Percentiles rank a stretch among this genome's conserved stretches.
phyloP scores from a whole-genome alignment of 2,888 invertebrate species.

The Chrysina gloriosa region DNA sequence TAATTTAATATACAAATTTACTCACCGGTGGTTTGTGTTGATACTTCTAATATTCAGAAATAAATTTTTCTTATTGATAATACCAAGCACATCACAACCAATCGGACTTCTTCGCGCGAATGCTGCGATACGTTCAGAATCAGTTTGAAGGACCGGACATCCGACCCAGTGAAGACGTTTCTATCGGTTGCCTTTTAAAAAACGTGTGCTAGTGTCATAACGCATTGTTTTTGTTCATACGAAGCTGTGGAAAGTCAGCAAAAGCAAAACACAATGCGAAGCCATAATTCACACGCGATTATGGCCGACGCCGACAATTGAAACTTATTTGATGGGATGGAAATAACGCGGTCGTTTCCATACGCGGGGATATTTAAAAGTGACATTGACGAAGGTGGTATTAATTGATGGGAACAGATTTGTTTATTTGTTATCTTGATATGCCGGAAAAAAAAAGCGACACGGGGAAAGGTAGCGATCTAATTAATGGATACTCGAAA shows the following conservation, averaged over 20 bases:
- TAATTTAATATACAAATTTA: too few species aligned
- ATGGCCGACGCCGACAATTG: background rate
- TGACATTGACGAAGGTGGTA: too few species aligned
- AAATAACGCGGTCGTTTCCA: too few species aligned
- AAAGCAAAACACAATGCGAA: background rate
- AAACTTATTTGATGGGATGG: slow-evolving; percentile 1
- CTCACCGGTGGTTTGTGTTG: too few species aligned
- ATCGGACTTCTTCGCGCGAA: background rate
- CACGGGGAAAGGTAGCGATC: too few species aligned
- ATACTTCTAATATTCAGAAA: too few species aligned
- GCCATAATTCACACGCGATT: slow-evolving; percentile 1
- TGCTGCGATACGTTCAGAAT: background rate
- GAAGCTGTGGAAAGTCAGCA: slow-evolving; percentile 35
- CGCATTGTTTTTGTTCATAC: slow-evolving; percentile 43
- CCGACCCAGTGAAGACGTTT: slow-evolving; percentile 46
- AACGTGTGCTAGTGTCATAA: slow-evolving; percentile 44
- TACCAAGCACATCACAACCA: background rate
- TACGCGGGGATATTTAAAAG: too few species aligned
- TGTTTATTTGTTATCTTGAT: too few species aligned
- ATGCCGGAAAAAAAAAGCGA: too few species aligned
- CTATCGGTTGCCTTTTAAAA: slow-evolving; percentile 34
- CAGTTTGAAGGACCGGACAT: slow-evolving; percentile 42
- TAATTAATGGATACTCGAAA: too few species aligned
- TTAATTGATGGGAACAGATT: too few species aligned
- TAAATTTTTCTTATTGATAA: too few species aligned